These are phyloP conservation scores for Furcifer pardalis DNA, from an alignment of 2,797 vertebrate species.

Conservation along the genomic window DNA sequence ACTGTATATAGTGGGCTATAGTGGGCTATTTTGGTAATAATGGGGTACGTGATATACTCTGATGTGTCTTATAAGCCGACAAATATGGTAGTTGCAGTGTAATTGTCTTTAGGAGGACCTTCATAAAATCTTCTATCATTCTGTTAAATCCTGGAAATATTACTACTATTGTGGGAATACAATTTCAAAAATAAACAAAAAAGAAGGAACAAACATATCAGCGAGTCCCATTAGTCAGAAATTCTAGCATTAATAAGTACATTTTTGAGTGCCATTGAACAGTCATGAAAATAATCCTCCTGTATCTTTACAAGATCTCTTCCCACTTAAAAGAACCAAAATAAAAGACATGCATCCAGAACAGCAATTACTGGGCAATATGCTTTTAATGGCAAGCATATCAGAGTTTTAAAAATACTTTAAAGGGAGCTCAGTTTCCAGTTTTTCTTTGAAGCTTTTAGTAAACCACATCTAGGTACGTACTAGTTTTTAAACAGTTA, in stretches of 20 bases:
- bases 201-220: slow-evolving; percentile 33
- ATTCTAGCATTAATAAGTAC: slow-evolving; percentile 36
- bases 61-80: too few relatives aligned
- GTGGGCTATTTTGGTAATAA: too few relatives aligned
- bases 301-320: slow-evolving; percentile 66
- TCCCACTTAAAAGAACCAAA: slow-evolving; percentile 39
- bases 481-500: slow-evolving; percentile 13
- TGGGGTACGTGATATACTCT: too few relatives aligned
- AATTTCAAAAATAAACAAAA: slow-evolving; percentile 42
- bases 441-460: slow-evolving; percentile 46
- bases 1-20: too few relatives aligned
- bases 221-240: slow-evolving; percentile 32
- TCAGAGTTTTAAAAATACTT: slow-evolving; percentile 43
- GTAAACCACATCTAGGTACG: not conserved
- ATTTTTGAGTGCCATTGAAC: slow-evolving; percentile 40
- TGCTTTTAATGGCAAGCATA: slow-evolving; percentile 49
- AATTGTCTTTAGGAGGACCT: not conserved
- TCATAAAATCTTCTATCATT: slow-evolving; percentile 40
- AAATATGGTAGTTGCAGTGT: too few relatives aligned
- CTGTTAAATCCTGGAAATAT: slow-evolving; percentile 37
- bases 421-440: slow-evolving; percentile 38
- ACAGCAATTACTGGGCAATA: slow-evolving; percentile 35
- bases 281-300: slow-evolving; percentile 48
- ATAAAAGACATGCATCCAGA: slow-evolving; percentile 53
- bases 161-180: not conserved